These are phyloP conservation scores for Dolichomitus sp. DNA, from an alignment of 2,888 invertebrate species.

Conservation along the genomic window DNA sequence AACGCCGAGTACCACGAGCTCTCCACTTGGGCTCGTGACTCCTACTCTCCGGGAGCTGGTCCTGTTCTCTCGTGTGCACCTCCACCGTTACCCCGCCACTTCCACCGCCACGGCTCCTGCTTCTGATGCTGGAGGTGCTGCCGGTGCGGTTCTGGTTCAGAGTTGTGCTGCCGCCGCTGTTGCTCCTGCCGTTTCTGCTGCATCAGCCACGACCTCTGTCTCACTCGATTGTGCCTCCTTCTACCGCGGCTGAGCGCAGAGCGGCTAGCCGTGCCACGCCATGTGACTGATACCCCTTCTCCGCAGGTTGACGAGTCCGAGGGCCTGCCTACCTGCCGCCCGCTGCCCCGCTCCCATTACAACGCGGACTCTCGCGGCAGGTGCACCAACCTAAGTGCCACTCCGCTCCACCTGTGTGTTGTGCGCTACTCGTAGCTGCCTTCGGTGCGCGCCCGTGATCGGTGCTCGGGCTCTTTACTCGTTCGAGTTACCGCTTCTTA, in stretches of 20 bases:
- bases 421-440: slow-evolving; percentile 57
- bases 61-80: slow-evolving; percentile 64
- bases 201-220: slow-evolving; percentile 64
- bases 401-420: slow-evolving; percentile 79
- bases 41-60: slow-evolving; percentile 59
- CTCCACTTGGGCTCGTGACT: slow-evolving; percentile 67
- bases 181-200: slow-evolving; percentile 61
- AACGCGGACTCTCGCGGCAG: slow-evolving; percentile 86
- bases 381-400: slow-evolving; percentile 85
- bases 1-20: slow-evolving; percentile 59
- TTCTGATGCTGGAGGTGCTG: slow-evolving; percentile 65
- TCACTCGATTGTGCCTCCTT: slow-evolving; percentile 67
- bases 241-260: slow-evolving; percentile 62
- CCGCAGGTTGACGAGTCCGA: slow-evolving; percentile 82
- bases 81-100: slow-evolving; percentile 71
- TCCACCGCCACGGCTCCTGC: slow-evolving; percentile 68
- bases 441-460: slow-evolving; percentile 59
- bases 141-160: slow-evolving; percentile 61
- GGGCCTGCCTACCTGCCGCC: slow-evolving; percentile 86
- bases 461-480: slow-evolving; percentile 55
- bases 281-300: slow-evolving; percentile 86
- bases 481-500: slow-evolving; percentile 12
- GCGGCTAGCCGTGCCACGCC: slow-evolving; percentile 78
- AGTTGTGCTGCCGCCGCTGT: slow-evolving; percentile 29
- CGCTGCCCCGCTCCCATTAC: slow-evolving; percentile 86